Evolutionary conservation across 2,888 invertebrate genomes (phyloP), one percentile per base, ranked within the genome.

Genomic region (Drosophila recens): DNA sequence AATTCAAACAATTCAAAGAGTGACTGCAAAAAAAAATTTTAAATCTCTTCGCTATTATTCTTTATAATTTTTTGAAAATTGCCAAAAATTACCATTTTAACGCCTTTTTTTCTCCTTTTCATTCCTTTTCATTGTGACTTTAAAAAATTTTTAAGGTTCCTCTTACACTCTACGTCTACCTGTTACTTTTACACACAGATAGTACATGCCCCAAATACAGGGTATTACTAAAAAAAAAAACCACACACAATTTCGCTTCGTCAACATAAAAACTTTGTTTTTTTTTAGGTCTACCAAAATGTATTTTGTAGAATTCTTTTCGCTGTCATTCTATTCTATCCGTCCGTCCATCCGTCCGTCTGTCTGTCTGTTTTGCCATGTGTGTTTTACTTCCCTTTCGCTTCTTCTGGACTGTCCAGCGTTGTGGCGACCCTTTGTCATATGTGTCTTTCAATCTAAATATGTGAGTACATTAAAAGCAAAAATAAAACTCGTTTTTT

Each of bases 381-480:
- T 75, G 73, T 69, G 49, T 15, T 42, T 54, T 45, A 43, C 40
- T 51, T 75, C 58, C 58, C 75, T 67, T 74, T 23, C 74, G 74
- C 20, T 56, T 30, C 23, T 30, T 33, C 23, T 38, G 36, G 11
- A 34, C 58, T 30, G 30, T 27, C 23, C 56, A 20, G 20, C 30
- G 30, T 30, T 30, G 8, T 30, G 30, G 30, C 30, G 17, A 52
- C 71, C 54, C 67, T 71, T 67, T 67, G 54, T 67, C 63, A 63
- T 67, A 63, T 67, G 58, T 67, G 48, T 58, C 33, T 51, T 3
- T 36, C 61, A 46, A 34, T 46, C 30, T 43, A 30, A 30, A 53
- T 34, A 4, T 49, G 17, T 13, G 6, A n/a, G 38, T 38, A 38
- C n/a, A 34, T 17, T 1, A 53, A 43, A 52, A 51, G 17, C 15